Base-by-base conservation (phyloP, 2,888 invertebrate species). In the Apotomis turbidana region DNA sequence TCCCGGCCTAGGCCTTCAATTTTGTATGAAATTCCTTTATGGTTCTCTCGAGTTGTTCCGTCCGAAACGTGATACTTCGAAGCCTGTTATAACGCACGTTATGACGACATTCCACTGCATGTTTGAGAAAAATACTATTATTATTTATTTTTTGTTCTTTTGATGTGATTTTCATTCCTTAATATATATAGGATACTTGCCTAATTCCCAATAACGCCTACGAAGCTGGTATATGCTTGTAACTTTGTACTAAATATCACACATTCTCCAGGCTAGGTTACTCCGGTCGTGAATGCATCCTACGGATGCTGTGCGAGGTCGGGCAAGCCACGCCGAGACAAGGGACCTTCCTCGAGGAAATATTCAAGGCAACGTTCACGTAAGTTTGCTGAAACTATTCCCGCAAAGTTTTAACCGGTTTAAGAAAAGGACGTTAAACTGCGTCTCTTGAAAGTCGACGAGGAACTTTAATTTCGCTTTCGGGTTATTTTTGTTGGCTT, bases 281-380 rank as follows among this genome's bases (percentile, higher is more conserved):
- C 82, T 86, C 83, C 12, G 96, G 96, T 0, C 93, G 87, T 77
- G 91, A 94, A 61, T 96, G 96, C 82, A 87, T 96, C 46, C 87
- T 95, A 69, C 95, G 95, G 78, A 90, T 95, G 76, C 88, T 96
- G 68, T 96, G 96, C 80, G 94, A 94, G 79, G 91, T 94, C 27
- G 94, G 93, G 44, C 91, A 93, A 80, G 83, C 86, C 15, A 84
- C 82, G 6, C 4, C 13, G 8, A n/a, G 10, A 68, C 94, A 94
- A 79, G 95, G 95, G 54, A 90, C 94, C 41, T 96, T 96, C 81
- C 84, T 95, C 74, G 93, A 94, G 73, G 96, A 96, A 90, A 95
- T 96, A 70, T 79, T 95, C 71, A 94, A 94, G 83, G 94, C 94
- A 10, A 91, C 95, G 62, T 96, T 96, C 84, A 95, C 95, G 96